Base-by-base conservation (phyloP, 64 coral and sea anemone species). In the Astreopora myriophthalma region DNA sequence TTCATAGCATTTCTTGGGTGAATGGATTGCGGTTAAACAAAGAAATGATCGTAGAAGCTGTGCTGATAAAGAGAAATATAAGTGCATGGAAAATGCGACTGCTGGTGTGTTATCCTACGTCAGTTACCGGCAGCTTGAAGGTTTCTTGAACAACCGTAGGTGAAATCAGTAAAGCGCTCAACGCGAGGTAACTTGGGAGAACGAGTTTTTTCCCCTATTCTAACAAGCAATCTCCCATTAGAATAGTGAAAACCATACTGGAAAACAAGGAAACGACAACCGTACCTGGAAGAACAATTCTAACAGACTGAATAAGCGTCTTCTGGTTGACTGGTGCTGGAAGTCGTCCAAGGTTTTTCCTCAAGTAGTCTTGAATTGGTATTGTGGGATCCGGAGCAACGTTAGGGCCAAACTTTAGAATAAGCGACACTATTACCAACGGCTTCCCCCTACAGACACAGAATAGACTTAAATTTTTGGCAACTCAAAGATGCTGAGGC, bases 381-480 rank as follows among this genome's bases (percentile, higher is more conserved):
- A 80, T 62, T 34, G 95, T 96, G 3, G 95, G 95, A 27, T 96
- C 95, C 13, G 91, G 91, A 10, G 79, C 73, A 39, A 79, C 74
- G 69, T 76, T 79, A 16, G 88, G 94, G 68, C 94, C 94, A 62
- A 95, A 95, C 74, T 92, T 95, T n/a, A 95, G 35, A 48, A 95
- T 60, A 8, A 92, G 17, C 5, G 80, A 91, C 11, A 51, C 44
- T 24, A 61, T 88, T 24, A 91, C 83, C 48, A 51, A 80, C 1
- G 89, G 40, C 42, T 89, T 48, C 75, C 71, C 28, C 5, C 78
- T 57, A 20, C 57, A 40, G 60, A 19, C 13, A 6, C 35, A 60
- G 48, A 40, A 36, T 9, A 23, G 23, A 44, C 8, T 61, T 22
- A 17, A 0, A 48, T 34, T 19, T 46, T 6, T 46, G 4, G 42